Conservation (phyloP, 2,797 vertebrate species). For the Periparus ater region DNA sequence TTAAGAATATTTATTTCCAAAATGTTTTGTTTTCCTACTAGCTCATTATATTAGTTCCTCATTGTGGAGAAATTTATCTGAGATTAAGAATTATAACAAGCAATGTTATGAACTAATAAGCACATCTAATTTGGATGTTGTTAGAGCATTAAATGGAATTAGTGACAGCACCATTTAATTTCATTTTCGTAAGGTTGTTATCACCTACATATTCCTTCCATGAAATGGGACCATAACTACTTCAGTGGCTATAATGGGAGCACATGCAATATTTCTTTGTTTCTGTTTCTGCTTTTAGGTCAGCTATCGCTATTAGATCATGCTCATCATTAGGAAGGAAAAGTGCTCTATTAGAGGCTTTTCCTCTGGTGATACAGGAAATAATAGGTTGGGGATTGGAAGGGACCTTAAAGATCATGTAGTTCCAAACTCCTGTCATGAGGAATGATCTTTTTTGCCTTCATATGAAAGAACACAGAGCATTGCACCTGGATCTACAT, state of each 20-base stretch:
- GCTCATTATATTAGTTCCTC: background rate
- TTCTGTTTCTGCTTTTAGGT: constrained; percentile 54
- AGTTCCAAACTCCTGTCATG: background rate
- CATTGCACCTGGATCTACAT: background rate
- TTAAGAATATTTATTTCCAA: constrained; percentile 3
- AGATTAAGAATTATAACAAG: constrained; percentile 54
- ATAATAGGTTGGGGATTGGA: background rate
- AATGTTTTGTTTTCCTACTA: background rate
- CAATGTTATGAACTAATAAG: constrained; percentile 47
- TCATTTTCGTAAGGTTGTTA: constrained; percentile 50
- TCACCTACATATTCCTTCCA: constrained; percentile 39
- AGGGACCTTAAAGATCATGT: background rate
- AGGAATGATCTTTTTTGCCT: background rate
- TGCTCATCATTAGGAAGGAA: constrained; percentile 2
- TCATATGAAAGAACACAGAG: background rate
- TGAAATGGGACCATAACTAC: constrained; percentile 50
- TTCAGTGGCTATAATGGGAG: constrained; percentile 39
- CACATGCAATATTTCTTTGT: constrained; percentile 17
- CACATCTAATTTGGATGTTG: constrained; percentile 59
- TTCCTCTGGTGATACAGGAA: background rate
- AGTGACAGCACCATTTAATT: constrained; percentile 58
- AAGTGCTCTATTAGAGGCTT: background rate
- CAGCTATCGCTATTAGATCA: constrained; percentile 3
- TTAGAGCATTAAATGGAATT: constrained; percentile 68
- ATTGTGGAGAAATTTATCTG: constrained; percentile 41